Conservation (phyloP, 2,797 vertebrate species). For the Euphonia xanthogaster region DNA sequence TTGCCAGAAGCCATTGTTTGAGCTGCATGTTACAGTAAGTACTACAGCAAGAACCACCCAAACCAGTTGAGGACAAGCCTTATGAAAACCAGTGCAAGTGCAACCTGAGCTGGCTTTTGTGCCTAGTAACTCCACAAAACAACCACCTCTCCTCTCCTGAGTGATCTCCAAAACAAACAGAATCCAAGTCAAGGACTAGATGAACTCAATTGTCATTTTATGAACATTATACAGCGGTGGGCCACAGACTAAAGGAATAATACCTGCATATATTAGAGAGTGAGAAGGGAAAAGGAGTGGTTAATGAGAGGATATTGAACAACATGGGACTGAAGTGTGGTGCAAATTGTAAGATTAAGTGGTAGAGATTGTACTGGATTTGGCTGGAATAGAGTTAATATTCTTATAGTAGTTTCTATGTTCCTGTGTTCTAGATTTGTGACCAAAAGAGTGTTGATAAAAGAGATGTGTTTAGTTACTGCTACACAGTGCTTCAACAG, state of each 20-base stretch:
- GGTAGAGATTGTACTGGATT: background rate
- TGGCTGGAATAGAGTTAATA: background rate
- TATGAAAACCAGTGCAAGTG: background rate
- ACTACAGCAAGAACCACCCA: background rate
- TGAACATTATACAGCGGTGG: background rate
- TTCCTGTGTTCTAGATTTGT: background rate
- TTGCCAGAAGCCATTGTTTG: background rate
- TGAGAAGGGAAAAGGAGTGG: background rate
- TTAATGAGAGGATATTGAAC: background rate
- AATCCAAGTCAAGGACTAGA: background rate
- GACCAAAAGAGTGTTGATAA: background rate
- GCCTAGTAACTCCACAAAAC: background rate
- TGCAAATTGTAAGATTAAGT: background rate
- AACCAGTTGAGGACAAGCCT: background rate
- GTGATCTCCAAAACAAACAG: background rate
- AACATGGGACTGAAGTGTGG: background rate
- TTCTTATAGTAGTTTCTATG: background rate
- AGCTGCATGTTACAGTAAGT: background rate
- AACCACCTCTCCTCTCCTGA: background rate
- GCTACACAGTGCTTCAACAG: background rate
- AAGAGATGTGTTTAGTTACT: background rate
- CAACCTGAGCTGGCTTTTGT: background rate
- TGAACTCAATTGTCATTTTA: background rate
- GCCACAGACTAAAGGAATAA: background rate
- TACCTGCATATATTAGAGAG: background rate